Evolutionary conservation across 2,797 vertebrate genomes (phyloP).

Genomic region (Characodon lateralis): DNA sequence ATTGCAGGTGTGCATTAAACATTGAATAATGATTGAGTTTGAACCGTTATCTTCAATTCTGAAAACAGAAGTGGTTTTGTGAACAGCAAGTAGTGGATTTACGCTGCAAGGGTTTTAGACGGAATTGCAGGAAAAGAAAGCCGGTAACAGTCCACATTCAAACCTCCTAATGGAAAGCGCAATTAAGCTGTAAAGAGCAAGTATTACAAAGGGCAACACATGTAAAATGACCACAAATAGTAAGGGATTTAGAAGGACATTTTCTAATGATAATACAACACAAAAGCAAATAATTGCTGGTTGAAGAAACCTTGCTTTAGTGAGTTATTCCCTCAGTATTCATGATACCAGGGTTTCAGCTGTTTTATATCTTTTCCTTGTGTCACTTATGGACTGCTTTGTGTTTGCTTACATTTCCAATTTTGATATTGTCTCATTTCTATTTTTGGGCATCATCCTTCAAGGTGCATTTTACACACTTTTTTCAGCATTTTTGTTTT

Average conservation of each 20-base stretch:
- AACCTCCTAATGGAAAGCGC: conserved; percentile 5
- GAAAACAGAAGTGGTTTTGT: conserved; percentile 30
- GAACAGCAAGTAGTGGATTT: conserved; percentile 6
- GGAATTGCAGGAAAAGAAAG: conserved; percentile 27
- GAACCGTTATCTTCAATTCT: conserved; percentile 41
- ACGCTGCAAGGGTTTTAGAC: conserved; percentile 26
- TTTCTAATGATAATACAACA: background rate
- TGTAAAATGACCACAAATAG: conserved; percentile 2
- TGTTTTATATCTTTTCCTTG: no score
- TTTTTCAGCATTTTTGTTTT: no score
- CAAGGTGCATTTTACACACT: no score
- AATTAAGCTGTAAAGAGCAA: conserved; percentile 34
- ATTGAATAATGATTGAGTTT: conserved; percentile 67
- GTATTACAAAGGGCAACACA: conserved; percentile 19
- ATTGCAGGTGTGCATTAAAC: conserved; percentile 54
- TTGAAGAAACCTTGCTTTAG: background rate
- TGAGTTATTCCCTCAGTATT: no score
- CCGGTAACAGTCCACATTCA: conserved; percentile 28
- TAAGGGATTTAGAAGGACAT: background rate
- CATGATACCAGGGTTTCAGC: background rate
- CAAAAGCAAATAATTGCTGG: background rate
- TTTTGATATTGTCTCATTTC: no score
- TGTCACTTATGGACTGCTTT: no score
- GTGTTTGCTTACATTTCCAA: no score
- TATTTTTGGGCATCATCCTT: no score